These are phyloP conservation scores for Lagopus leucura DNA, from an alignment of 2,113 vertebrate species.

Conservation along the genomic window DNA sequence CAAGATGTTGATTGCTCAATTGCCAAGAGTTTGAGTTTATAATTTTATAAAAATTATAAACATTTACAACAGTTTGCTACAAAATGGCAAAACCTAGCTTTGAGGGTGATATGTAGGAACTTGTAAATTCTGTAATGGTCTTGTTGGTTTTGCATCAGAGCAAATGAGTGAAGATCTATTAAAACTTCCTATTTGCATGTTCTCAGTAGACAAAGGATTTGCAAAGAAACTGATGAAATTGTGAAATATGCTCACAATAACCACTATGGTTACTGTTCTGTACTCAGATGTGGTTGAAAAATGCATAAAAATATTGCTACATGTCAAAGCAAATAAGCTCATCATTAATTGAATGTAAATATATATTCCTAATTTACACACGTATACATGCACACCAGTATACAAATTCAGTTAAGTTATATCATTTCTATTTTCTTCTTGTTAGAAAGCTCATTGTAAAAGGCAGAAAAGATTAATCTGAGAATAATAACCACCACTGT, in stretches of 20 bases:
- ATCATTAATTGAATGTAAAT: neutral
- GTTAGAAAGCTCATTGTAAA: conserved; percentile 36
- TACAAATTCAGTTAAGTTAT: conserved; percentile 20
- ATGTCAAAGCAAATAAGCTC: conserved; percentile 1
- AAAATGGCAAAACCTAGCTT: neutral
- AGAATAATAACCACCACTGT: conserved; percentile 32
- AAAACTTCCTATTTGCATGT: neutral
- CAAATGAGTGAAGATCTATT: neutral
- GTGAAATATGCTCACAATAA: conserved; percentile 26
- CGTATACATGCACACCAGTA: neutral
- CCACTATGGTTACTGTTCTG: conserved; percentile 39
- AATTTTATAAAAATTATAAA: neutral
- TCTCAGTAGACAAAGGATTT: conserved; percentile 28
- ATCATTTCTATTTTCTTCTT: neutral
- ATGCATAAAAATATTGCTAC: conserved; percentile 17
- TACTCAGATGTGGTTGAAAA: neutral
- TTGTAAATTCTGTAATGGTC: neutral
- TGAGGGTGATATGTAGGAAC: neutral
- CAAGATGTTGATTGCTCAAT: neutral
- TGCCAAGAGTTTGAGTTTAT: neutral
- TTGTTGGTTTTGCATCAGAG: neutral
- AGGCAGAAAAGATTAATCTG: conserved; percentile 59
- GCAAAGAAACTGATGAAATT: conserved; percentile 18
- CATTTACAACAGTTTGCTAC: neutral
- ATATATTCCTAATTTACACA: neutral